These are phyloP conservation scores for Phymorhynchus buccinoides DNA, from an alignment of 1,140 invertebrate genomes.

Conservation along the genomic window DNA sequence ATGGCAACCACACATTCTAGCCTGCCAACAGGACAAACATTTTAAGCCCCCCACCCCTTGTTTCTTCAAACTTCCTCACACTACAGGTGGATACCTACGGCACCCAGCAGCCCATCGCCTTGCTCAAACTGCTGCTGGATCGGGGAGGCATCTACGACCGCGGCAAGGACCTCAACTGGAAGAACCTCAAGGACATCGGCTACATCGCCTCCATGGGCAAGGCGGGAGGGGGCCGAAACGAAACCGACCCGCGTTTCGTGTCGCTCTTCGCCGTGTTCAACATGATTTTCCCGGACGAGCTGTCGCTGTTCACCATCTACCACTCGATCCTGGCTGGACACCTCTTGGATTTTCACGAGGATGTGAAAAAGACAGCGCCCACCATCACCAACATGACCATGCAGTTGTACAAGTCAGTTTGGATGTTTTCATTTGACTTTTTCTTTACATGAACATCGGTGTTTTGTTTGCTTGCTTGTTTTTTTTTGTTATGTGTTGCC, in stretches of 20 bases:
- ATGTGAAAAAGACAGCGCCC: constrained; percentile 78
- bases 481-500: no score
- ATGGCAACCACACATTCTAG: no score
- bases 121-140: constrained; percentile 88
- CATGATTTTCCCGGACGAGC: constrained; percentile 83
- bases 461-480: no score
- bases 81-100: constrained; percentile 82
- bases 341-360: constrained; percentile 71
- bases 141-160: constrained; percentile 87
- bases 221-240: constrained; percentile 87
- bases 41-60: no score
- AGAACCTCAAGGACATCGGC: constrained; percentile 84
- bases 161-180: constrained; percentile 90
- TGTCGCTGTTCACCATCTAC: constrained; percentile 74
- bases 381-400: constrained; percentile 83
- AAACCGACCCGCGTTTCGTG: constrained; percentile 88
- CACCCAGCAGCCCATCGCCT: constrained; percentile 90
- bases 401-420: constrained; percentile 81
- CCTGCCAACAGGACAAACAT: no score
- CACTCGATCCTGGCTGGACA: constrained; percentile 85
- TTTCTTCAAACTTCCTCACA: constrained; percentile 40
- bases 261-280: constrained; percentile 89
- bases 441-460: no score
- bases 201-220: constrained; percentile 75
- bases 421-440: background rate